Evolutionary conservation across 2,113 vertebrate genomes (phyloP), one percentile per base, ranked within the genome.

Genomic region (Pongo pygmaeus): DNA sequence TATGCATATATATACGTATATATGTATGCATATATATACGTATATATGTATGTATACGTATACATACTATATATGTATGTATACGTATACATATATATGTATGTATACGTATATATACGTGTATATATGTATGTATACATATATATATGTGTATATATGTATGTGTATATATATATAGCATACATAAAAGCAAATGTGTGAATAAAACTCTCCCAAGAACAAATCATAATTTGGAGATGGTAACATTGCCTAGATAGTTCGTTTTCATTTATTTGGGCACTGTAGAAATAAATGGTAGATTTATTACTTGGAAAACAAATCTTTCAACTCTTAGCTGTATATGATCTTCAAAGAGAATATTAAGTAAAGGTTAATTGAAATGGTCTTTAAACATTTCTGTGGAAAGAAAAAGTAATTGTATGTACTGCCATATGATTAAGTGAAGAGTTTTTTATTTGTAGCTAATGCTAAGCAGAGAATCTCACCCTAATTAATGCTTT

Each of bases 281-380:
- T 84, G n/a, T 61, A 57, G 46, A 86, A 95, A 86, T 95, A 48
- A 32, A 64, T 64, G 27, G 14, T 85, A 27, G 11, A 55, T 32
- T 96, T 84, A 92, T 35, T 94, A 92, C 48, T 69, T 86, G 30
- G 91, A 95, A 94, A 94, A 80, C 7, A 93, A 27, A 80, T 50
- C 52, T 92, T 95, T 95, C 95, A 86, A 38, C 78, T 77, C 14
- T 96, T 97, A 84, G 35, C 55, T 96, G 17, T 50, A 64, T 38
- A 0, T 91, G 83, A 96, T 52, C 91, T 95, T 95, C 52, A 94
- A 83, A 92, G 43, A 93, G 35, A 97, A 38, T 81, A 89, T 69
- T 57, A 61, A 35, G 32, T 95, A 72, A 92, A 18, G 38, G 12
- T 90, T 96, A 96, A 75, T 93, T 92, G 69, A 92, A 43, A 55